Base-by-base conservation (phyloP, 1,140 invertebrate genomes). In the Ceratosolen fusciceps region DNA sequence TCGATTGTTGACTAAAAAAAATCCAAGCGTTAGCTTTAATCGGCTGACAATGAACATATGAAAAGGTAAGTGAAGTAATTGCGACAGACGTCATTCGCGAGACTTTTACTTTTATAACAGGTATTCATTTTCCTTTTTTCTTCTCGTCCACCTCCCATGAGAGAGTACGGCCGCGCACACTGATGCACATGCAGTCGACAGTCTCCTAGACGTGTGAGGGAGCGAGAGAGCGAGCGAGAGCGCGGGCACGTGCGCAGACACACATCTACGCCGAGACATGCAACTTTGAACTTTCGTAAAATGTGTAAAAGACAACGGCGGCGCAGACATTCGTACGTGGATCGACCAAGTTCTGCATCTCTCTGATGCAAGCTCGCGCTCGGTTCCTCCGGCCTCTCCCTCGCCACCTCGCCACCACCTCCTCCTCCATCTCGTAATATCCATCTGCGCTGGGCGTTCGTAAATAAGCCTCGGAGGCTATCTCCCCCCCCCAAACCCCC, bases 31-130 rank as follows among this genome's bases (percentile, higher is more conserved):
- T 77, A 43, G 21, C 43, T 47, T 47, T 49, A 77, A 71, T 77
- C 75, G 34, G 29, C 26, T 58, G 49, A 77, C 75, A 77, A 77
- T 77, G 75, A 71, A 77, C 19, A 77, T 52, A 77, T 77, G 75
- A 37, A 71, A 77, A 70, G 52, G 52, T 60, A 71, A 77, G 75
- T 70, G 34, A 77, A 54, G 67, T 58, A 0, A 71, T 77, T 77
- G 67, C 75, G 26, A 77, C 75, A 77, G 29, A 21, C 67, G 75
- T 47, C 65, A 47, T 31, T 56, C 37, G 34, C 65, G 24, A 60
- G 54, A 39, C 54, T 71, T 77, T 71, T 58, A 70, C 67, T 77
- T 71, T 70, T 60, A 52, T 68, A 77, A 77, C 65, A 37, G 75
- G 65, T 68, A 71, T 71, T 77, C 52, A 60, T 39, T 58, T 77